phyloP scores from a whole-genome alignment of 2,888 invertebrate genomes.

The Tiliacea aurago region DNA sequence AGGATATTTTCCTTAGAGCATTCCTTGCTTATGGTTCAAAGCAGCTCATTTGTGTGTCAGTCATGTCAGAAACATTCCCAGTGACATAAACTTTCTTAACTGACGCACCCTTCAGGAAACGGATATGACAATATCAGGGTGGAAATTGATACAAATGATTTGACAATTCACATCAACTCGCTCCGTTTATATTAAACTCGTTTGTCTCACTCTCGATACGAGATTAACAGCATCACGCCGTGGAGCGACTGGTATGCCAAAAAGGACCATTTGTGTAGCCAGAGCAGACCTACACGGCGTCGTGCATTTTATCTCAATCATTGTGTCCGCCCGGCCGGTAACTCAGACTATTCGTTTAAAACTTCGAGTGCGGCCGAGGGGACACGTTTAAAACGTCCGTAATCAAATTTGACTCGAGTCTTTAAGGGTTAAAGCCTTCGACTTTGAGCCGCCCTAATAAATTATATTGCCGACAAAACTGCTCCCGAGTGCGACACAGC shows the following conservation, averaged over 20 bases:
- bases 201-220: conserved; percentile 69
- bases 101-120: conserved; percentile 66
- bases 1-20: conserved; percentile 17
- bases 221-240: conserved; percentile 56
- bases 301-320: conserved; percentile 57
- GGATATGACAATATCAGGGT: conserved; percentile 72
- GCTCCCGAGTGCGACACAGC: conserved; percentile 89
- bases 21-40: conserved; percentile 6
- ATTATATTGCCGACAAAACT: conserved; percentile 90
- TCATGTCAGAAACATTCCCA: conserved; percentile 31
- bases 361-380: conserved; percentile 81
- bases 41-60: conserved; percentile 17
- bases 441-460: conserved; percentile 90
- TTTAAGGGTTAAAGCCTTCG: conserved; percentile 89
- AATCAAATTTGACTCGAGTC: conserved; percentile 90
- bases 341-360: conserved; percentile 84
- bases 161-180: conserved; percentile 72
- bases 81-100: conserved; percentile 55
- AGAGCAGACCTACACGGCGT: conserved; percentile 9
- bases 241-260: conserved; percentile 34
- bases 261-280: conserved; percentile 38
- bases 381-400: conserved; percentile 87
- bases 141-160: conserved; percentile 81
- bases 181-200: conserved; percentile 60
- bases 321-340: conserved; percentile 67